Evolutionary conservation across 1,140 invertebrate genomes (phyloP), one percentile per base, ranked within the genome.

Genomic region (Apocrypta bakeri): DNA sequence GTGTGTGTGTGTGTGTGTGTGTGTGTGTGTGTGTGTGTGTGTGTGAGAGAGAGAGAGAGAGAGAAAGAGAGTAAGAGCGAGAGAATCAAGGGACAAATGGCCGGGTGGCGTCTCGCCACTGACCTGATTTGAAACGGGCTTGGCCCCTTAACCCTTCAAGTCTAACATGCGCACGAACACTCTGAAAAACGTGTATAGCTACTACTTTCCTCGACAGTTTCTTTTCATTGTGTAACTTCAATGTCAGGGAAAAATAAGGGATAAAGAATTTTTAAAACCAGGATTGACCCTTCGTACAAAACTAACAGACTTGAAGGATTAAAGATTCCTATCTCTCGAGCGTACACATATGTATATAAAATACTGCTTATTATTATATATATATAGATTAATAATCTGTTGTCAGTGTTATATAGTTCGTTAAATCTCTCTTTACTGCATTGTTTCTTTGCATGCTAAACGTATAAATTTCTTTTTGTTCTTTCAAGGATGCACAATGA

Each of bases 401-500:
- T 83, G 33, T 61, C 40, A 77, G 63, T 79, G 73, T 81, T 83
- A 56, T 66, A 9, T 27, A 25, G 61, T 24, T 82, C 40, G 40
- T 82, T 69, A 14, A 83, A 79, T 79, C 79, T 85, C 61, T 82
- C 74, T 85, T 79, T 79, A 74, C 66, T 78, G 79, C 81, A 82
- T 84, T 84, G 79, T 83, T 88, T 84, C 89, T 90, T 66, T 91
- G 91, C 91, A 92, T 92, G 91, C 87, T 85, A 88, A 87, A 90
- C 84, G 85, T 80, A 84, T 77, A 87, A 82, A 85, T 90, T 91
- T 90, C 88, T 84, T 81, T 81, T 77, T 77, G 74, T 81, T 84
- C 79, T 84, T 86, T 91, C 89, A 91, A 91, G 91, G 91, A 92
- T 92, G 91, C 91, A 92, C 91, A 92, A 92, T 92, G 91, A 92